Base-by-base conservation (phyloP, 2,113 vertebrate species). In the Illadopsis cleaveri region DNA sequence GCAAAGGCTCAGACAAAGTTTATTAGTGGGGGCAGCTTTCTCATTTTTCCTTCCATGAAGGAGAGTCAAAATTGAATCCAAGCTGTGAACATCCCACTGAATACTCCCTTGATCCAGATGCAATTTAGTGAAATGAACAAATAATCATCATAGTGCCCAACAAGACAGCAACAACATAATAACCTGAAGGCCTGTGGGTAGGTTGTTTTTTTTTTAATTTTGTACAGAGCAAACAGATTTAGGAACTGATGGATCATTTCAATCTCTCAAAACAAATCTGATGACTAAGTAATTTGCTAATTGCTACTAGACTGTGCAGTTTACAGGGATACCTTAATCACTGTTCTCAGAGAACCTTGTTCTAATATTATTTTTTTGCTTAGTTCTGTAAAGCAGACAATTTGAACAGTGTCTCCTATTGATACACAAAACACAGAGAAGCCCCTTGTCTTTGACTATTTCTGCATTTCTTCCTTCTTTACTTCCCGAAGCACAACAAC, bases 71-170 rank as follows among this genome's bases (percentile, higher is more conserved):
- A 94, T 0, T 53, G 37, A 86, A 84, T 79, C 56, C 51, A 40
- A 94, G 68, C 57, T 75, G 69, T 73, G 64, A 86, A 66, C 12
- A 87, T 87, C 54, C 42, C 47, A 87, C 30, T 79, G 56, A 76
- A 47, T 66, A 45, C 4, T 68, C 22, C 60, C 50, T 90, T 92
- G 72, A 95, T 77, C 71, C 86, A 93, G 40, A 69, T 30, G 78
- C 50, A 87, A 89, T 93, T 89, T 82, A 88, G 14, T 86, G 77
- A 95, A 94, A 92, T 40, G 75, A 92, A 58, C 64, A 83, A 84
- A 77, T 38, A 68, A 92, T 92, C 75, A 66, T n/a, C 35, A 56
- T 12, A 84, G 19, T 53, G 42, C 42, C 48, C 69, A 85, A 56
- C 23, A 84, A 40, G 21, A 68, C 24, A 50, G 64, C 48, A 75